Evolutionary conservation across 2,888 invertebrate genomes (phyloP).

Genomic region (Zonitis immaculata): DNA sequence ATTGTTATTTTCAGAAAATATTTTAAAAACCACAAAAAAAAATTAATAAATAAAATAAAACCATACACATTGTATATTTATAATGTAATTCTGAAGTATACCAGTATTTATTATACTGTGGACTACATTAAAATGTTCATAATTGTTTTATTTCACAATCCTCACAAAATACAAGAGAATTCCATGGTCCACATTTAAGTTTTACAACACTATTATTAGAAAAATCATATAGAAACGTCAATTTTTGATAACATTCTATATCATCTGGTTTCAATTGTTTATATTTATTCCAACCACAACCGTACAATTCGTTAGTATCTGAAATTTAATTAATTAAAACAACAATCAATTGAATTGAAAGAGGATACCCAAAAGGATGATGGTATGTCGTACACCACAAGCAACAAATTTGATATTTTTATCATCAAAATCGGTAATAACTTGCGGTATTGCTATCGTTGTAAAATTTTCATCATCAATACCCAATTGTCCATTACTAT

Average conservation of each 20-base stretch:
- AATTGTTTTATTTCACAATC: slow-evolving; percentile 33
- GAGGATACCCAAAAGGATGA: slow-evolving; percentile 57
- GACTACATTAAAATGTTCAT: slow-evolving; percentile 47
- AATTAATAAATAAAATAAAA: slow-evolving; percentile 47
- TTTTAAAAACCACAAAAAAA: slow-evolving; percentile 51
- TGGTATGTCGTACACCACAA: slow-evolving; percentile 75
- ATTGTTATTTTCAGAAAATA: slow-evolving; percentile 55
- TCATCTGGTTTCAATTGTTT: slow-evolving; percentile 63
- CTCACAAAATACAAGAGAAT: slow-evolving; percentile 40
- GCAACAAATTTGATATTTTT: slow-evolving; percentile 53
- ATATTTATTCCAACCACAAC: slow-evolving; percentile 77
- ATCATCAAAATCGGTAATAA: slow-evolving; percentile 48
- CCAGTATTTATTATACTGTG: slow-evolving; percentile 55
- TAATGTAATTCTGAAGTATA: slow-evolving; percentile 55
- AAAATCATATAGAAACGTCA: slow-evolving; percentile 34
- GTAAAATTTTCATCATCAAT: slow-evolving; percentile 40
- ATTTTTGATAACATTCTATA: slow-evolving; percentile 37
- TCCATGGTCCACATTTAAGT: slow-evolving; percentile 52
- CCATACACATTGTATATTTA: slow-evolving; percentile 55
- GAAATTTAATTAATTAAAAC: slow-evolving; percentile 32
- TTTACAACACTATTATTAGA: slow-evolving; percentile 25
- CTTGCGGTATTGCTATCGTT: slow-evolving; percentile 50
- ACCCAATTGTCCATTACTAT: slow-evolving; percentile 82
- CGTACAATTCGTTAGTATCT: slow-evolving; percentile 65
- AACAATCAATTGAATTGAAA: not conserved